phyloP scores from a whole-genome alignment of 2,888 invertebrate genomes.

The Latrodectus elegans region DNA sequence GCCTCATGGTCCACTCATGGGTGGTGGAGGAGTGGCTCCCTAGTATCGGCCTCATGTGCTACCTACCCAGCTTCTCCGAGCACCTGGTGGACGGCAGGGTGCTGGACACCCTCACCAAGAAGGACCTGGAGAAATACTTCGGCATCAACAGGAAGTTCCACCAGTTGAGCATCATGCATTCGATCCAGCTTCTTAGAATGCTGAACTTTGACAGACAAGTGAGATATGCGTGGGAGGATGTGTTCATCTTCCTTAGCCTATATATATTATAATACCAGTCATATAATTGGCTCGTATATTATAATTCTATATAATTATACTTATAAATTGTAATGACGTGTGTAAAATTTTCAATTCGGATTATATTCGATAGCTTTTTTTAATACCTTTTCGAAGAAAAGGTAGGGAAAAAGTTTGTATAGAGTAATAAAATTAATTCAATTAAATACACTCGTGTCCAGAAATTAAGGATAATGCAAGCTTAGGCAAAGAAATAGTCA shows the following conservation, averaged over 20 bases:
- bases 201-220: constrained; percentile 86
- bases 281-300: background rate
- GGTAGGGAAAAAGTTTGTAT: no score
- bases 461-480: no score
- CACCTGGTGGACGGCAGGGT: constrained; percentile 94
- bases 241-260: background rate
- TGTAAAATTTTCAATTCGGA: no score
- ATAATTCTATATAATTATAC: no score
- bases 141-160: constrained; percentile 95
- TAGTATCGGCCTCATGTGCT: constrained; percentile 90
- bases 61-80: constrained; percentile 89
- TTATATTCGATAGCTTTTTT: no score
- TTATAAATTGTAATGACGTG: no score
- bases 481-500: no score
- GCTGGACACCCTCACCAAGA: constrained; percentile 93
- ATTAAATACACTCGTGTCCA: no score
- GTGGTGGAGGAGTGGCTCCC: constrained; percentile 94
- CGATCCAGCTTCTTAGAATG: constrained; percentile 91
- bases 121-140: constrained; percentile 93
- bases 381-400: no score
- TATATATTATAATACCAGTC: background rate
- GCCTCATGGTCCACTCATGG: constrained; percentile 92
- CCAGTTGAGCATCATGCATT: constrained; percentile 94
- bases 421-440: no score
- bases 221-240: background rate